phyloP scores from a whole-genome alignment of 2,113 vertebrate genomes.

The Saguinus imperator region DNA sequence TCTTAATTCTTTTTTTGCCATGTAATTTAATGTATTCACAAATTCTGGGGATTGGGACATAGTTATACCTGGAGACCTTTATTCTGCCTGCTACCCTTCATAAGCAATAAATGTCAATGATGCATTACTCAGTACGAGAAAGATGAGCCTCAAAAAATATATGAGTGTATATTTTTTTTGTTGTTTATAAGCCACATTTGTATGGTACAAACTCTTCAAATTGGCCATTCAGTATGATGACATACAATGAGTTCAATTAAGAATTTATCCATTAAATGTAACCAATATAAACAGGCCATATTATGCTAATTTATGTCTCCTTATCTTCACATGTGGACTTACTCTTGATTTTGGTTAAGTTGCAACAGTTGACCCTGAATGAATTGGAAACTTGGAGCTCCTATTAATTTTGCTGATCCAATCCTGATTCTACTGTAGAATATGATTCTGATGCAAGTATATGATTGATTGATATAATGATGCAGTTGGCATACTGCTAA shows the following conservation, averaged over 20 bases:
- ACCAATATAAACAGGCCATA: neutral
- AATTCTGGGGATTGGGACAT: neutral
- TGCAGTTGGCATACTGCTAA: slow-evolving; percentile 64
- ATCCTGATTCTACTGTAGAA: neutral
- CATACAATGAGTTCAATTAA: neutral
- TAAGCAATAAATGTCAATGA: neutral
- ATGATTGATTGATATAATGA: slow-evolving; percentile 42
- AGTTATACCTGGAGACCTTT: neutral
- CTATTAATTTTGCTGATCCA: neutral
- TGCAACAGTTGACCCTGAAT: neutral
- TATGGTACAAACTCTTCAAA: neutral
- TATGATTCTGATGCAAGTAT: neutral
- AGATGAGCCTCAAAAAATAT: neutral
- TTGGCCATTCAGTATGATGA: neutral
- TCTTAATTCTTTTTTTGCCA: neutral
- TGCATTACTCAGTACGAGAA: neutral
- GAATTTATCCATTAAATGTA: neutral
- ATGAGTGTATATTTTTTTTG: neutral
- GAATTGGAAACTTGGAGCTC: neutral
- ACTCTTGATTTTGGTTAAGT: neutral
- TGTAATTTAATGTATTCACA: neutral
- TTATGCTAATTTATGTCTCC: neutral
- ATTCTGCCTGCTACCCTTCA: neutral
- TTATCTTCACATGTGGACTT: neutral
- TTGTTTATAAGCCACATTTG: neutral